Conservation (phyloP, 2,888 invertebrate genomes). For the Nasonovia ribisnigri region DNA sequence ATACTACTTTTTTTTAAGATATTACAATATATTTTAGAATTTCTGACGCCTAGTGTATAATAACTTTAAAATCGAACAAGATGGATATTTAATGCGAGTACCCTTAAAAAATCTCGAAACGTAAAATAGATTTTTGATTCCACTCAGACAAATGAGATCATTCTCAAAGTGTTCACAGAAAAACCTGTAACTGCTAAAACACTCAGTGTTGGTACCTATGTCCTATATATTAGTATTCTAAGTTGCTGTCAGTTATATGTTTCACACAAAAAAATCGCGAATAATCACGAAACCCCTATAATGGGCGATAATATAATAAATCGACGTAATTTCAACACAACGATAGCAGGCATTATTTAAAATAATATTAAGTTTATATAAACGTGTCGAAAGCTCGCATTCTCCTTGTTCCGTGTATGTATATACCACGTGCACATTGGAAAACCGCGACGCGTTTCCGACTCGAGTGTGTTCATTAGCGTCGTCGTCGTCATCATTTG, state of each 20-base stretch:
- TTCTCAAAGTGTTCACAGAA: not conserved
- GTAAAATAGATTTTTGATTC: not conserved
- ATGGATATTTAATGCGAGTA: not conserved
- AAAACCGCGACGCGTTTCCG: not conserved
- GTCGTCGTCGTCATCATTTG: not conserved
- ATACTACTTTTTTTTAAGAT: not conserved
- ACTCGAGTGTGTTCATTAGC: conserved; percentile 11
- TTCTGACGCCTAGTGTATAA: not conserved
- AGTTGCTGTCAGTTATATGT: not conserved
- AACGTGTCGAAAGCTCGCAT: not conserved
- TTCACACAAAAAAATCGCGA: not conserved
- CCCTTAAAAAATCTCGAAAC: not conserved
- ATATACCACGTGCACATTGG: not conserved
- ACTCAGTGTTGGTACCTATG: not conserved
- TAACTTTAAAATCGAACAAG: not conserved
- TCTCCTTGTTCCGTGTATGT: not conserved
- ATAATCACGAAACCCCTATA: not conserved
- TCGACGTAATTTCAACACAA: not conserved
- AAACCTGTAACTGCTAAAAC: not conserved
- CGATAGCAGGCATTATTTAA: not conserved
- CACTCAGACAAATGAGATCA: not conserved
- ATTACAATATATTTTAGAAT: not conserved
- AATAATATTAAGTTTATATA: not conserved
- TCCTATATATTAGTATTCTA: not conserved
- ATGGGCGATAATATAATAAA: not conserved